Conservation (phyloP, 2,113 vertebrate genomes). For the Melanerpes aurifrons region DNA sequence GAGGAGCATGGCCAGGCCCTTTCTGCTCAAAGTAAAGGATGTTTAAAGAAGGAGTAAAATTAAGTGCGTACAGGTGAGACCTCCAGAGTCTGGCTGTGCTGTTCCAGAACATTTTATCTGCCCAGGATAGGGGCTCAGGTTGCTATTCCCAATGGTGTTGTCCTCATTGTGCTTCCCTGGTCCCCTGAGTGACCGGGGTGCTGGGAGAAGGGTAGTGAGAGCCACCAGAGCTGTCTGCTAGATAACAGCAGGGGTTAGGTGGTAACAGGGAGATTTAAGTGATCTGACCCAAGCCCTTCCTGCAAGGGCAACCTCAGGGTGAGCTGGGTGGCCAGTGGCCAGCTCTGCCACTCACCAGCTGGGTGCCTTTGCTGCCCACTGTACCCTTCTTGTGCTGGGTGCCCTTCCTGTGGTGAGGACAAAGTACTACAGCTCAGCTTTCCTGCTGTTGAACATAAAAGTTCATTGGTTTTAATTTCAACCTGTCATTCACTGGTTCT, state of each 20-base stretch:
- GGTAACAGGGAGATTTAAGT: not conserved
- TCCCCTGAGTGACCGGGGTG: conserved; percentile 39
- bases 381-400: not conserved
- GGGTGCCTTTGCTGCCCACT: conserved; percentile 78
- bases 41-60: not conserved
- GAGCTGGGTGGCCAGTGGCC: conserved; percentile 77
- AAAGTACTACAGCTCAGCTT: not conserved
- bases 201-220: conserved; percentile 42
- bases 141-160: fast-evolving
- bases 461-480: not conserved
- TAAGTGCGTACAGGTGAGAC: fast-evolving
- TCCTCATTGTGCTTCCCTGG: not conserved
- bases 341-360: conserved; percentile 75
- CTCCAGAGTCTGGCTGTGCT: fast-evolving
- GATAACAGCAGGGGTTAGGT: not conserved
- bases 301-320: conserved; percentile 66
- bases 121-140: fast-evolving
- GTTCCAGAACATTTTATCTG: fast-evolving
- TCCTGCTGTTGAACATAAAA: not conserved
- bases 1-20: fast-evolving
- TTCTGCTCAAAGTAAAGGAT: too few relatives aligned
- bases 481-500: not conserved
- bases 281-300: not conserved
- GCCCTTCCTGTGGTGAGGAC: not conserved
- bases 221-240: conserved; percentile 33